Evolutionary conservation across 2,113 vertebrate species (phyloP).

Genomic region (Anthoscopus minutus): DNA sequence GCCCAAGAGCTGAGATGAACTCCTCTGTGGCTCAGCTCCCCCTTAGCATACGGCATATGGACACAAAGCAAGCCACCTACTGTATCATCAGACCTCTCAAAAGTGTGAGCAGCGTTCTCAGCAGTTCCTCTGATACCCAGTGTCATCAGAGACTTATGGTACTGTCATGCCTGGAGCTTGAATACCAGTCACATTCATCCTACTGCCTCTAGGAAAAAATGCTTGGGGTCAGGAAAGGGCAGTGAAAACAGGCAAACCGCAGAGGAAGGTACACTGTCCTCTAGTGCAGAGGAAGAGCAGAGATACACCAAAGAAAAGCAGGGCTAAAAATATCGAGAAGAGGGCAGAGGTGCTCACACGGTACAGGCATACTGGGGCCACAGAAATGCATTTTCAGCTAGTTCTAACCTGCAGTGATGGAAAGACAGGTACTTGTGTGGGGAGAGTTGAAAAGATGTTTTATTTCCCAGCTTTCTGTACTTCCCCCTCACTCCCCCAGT

Average conservation of each 20-base stretch:
- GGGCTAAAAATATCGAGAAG: constrained; percentile 57
- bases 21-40: neutral
- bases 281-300: constrained; percentile 12
- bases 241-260: neutral
- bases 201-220: constrained; percentile 33
- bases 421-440: neutral
- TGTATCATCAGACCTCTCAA: neutral
- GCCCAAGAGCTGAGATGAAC: neutral
- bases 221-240: constrained; percentile 49
- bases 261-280: constrained; percentile 23
- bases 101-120: neutral
- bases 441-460: neutral
- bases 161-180: neutral
- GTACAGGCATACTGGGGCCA: constrained; percentile 19
- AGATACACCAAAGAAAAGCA: constrained; percentile 4
- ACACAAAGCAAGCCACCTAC: neutral
- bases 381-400: neutral
- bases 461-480: neutral
- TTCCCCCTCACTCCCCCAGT: fast-evolving
- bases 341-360: constrained; percentile 49
- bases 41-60: neutral
- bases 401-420: neutral
- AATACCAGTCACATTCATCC: neutral
- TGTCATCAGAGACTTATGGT: neutral
- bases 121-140: neutral